Base-by-base conservation (phyloP, 1,140 invertebrate genomes). In the Pteromalus puparum region DNA sequence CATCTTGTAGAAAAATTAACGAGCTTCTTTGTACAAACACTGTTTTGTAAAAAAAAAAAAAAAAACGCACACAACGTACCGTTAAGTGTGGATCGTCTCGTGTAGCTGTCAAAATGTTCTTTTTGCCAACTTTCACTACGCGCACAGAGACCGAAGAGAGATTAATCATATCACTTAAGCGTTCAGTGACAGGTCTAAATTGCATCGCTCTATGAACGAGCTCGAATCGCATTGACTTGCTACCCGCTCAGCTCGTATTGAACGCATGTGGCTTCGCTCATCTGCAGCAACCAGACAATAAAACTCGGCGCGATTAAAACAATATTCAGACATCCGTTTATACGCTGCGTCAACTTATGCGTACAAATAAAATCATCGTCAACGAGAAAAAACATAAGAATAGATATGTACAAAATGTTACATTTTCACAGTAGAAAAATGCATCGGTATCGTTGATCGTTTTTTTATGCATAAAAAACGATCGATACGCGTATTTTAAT, bases 181-280 rank as follows among this genome's bases (percentile, higher is more conserved):
- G 34, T 83, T 76, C 81, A 83, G 53, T 83, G 74, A 83, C 74
- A 78, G 82, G 18, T 77, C 65, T 77, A 30, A 78, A 83, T 83
- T 78, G 75, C 75, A 78, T 83, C 81, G 73, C 30, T n/a, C 34
- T 48, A 24, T 34, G 26, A 81, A 81, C 70, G 68, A 48, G 78
- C 65, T 81, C 42, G 67, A 81, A 70, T 70, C 30, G 38, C 24
- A 81, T 81, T 81, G 38, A 73, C 46, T 48, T n/a, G 68, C 53
- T n/a, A 42, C 30, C 24, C 24, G 46, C 34, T 81, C 28, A 26
- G 30, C n/a, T 34, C n/a, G 18, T 21, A 65, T 34, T 61, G 7
- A 61, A 7, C 13, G 30, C 48, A 34, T 6, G 28, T 65, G 42
- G 67, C 65, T 12, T 0, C 48, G 1, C 65, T 65, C n/a, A 28